These are phyloP conservation scores for Neodiprion pinetum DNA, from an alignment of 1,140 invertebrate species.

Conservation along the genomic window DNA sequence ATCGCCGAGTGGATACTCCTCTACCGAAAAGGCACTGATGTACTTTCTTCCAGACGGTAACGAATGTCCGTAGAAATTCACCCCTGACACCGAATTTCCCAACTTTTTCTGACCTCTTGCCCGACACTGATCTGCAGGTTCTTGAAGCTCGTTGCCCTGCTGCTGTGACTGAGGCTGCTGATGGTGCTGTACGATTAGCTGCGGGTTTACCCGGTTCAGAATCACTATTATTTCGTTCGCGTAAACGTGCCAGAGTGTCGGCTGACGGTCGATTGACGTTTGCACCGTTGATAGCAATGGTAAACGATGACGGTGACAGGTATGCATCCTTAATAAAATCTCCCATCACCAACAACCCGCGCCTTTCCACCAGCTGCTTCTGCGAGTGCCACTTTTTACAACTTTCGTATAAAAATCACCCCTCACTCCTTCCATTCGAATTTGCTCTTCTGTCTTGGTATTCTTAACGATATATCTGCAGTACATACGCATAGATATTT, in stretches of 20 bases:
- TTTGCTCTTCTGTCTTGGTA: too few relatives aligned
- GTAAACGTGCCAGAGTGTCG: conserved; percentile 4
- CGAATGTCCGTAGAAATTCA: too few relatives aligned
- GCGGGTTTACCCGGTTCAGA: neutral
- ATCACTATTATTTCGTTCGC: neutral
- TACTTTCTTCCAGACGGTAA: neutral
- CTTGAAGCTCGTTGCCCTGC: too few relatives aligned
- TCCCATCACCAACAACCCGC: conserved; percentile 6
- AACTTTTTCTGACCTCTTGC: too few relatives aligned
- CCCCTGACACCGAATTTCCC: too few relatives aligned
- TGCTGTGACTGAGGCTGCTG: too few relatives aligned
- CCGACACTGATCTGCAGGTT: too few relatives aligned
- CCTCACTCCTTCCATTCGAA: neutral
- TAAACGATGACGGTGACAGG: conserved; percentile 4
- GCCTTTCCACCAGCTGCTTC: neutral
- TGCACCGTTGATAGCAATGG: conserved; percentile 5
- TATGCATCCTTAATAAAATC: conserved; percentile 5
- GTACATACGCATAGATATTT: too few relatives aligned
- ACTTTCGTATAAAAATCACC: neutral
- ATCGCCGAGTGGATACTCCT: neutral
- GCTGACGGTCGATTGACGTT: neutral
- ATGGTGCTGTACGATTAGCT: neutral
- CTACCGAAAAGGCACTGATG: neutral
- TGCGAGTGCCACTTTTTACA: neutral
- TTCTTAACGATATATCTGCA: too few relatives aligned